Base-by-base conservation (phyloP, 2,888 invertebrate species). In the Melanotus villosus region DNA sequence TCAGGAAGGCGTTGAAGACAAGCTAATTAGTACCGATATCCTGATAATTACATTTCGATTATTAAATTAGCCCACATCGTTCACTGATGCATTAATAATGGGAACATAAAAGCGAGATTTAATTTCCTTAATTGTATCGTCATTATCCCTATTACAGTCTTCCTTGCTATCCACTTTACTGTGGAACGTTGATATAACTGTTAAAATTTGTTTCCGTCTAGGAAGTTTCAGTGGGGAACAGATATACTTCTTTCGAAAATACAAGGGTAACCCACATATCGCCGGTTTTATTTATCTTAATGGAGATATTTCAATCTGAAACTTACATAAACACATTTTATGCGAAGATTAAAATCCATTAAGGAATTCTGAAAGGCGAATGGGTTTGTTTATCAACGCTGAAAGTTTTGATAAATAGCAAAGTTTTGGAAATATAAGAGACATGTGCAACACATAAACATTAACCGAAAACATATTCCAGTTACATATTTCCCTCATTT, bases 41-140 rank as follows among this genome's bases (percentile, higher is more conserved):
- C 18, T 10, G 3, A 19, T 43, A 43, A 43, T 10, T 19, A 19
- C 18, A 45, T 45, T 45, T 45, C 10, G 45, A 21, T 21, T 21
- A 45, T 21, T 45, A 45, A 45, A 19, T 45, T n/a, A 23, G 21
- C 45, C 2, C 23, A 45, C 45, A 21, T n/a, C 21, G 45, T 45
- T 23, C n/a, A 21, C 18, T 45, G 23, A n/a, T 45, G 45, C 18
- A 21, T 45, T 23, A 45, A 45, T 45, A 45, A 45, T 21, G 45
- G 45, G 45, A 45, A 45, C 45, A 21, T 23, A n/a, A 21, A 23
- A 19, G 45, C 4, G 2, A 45, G 45, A 43, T 43, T 43, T 43
- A 43, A 45, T 45, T 45, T 19, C 21, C 45, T 19, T 45, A 45
- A 45, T 45, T 45, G 21, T 23, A 45, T n/a, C 10, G 45, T 45